Evolutionary conservation across 2,797 vertebrate species (phyloP), one percentile per base, ranked within the genome.

Genomic region (Benthosema pterotum): DNA sequence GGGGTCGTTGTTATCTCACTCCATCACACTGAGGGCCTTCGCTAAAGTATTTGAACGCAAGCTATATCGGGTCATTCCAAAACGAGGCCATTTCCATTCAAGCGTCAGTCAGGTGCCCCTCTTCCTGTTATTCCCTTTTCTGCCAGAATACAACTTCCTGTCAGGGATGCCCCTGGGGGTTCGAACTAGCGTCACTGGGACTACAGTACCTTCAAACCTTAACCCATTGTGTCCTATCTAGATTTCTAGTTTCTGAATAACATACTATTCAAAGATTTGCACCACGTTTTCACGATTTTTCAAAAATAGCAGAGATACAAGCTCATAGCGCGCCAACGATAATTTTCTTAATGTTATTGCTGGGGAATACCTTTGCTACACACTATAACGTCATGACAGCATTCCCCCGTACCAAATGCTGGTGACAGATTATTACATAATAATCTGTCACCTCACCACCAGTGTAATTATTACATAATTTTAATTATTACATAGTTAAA

Each of bases 41-140:
- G 28, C 64, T 63, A 61, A 67, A 51, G 61, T 69, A 78, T 79
- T 72, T 85, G 67, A 89, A 83, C 67, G 67, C 3, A 1, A n/a
- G 57, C 62, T 78, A 75, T 70, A 74, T 67, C 56, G 66, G 66
- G 69, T 76, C 57, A 43, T 12, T 62, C 68, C 25, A 18, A 18
- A 53, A 25, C 60, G 49, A 73, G 79, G 78, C 47, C 52, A 12
- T 72, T 85, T 74, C 79, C 68, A 83, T 47, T 0, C 50, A 46
- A 69, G 70, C 52, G 0, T 61, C 77, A 15, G 61, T 79, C 82
- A 80, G 80, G 80, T 83, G 76, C 62, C 82, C 82, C 73, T 64
- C 78, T 87, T 90, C 90, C 86, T 89, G 80, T 88, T 88, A 71
- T 88, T 84, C 67, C 70, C 62, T 58, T 2, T 57, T 82, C 79